Evolutionary conservation across 2,797 vertebrate species (phyloP).

Genomic region (Hephaestus fuliginosus): DNA sequence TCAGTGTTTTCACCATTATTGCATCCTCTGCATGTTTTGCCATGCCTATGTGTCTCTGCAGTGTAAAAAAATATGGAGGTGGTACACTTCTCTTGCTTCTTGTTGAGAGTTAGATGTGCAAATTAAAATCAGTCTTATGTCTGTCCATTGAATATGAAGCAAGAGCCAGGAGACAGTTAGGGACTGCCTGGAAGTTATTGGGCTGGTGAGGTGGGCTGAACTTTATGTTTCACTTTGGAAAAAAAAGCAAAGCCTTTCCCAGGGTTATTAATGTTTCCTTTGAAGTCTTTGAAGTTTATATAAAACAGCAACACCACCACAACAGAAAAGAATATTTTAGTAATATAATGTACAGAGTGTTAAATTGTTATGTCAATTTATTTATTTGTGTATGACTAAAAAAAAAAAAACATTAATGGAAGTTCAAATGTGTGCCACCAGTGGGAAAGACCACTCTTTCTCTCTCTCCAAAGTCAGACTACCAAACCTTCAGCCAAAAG

Average conservation of each 20-base stretch:
- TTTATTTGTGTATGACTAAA: too few relatives aligned
- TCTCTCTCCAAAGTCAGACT: too few relatives aligned
- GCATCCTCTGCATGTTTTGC: background rate
- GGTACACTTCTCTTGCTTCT: background rate
- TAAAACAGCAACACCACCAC: background rate
- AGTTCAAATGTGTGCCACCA: background rate
- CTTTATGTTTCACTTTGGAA: too few relatives aligned
- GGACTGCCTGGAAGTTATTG: background rate
- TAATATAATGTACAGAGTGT: background rate
- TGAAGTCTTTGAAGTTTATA: too few relatives aligned
- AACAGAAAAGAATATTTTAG: too few relatives aligned
- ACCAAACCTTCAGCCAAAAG: background rate
- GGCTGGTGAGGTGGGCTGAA: background rate
- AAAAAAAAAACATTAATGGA: too few relatives aligned
- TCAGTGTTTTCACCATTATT: background rate
- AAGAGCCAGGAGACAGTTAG: background rate
- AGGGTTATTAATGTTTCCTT: background rate
- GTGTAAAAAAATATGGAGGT: background rate
- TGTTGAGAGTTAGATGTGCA: too few relatives aligned
- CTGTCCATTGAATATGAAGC: background rate
- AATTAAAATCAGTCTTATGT: background rate
- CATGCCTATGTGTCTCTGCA: background rate
- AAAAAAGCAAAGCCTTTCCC: background rate
- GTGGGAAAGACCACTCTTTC: background rate
- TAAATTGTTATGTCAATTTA: background rate